phyloP scores from a whole-genome alignment of 2,888 invertebrate species.

The Bombylius discolor region DNA sequence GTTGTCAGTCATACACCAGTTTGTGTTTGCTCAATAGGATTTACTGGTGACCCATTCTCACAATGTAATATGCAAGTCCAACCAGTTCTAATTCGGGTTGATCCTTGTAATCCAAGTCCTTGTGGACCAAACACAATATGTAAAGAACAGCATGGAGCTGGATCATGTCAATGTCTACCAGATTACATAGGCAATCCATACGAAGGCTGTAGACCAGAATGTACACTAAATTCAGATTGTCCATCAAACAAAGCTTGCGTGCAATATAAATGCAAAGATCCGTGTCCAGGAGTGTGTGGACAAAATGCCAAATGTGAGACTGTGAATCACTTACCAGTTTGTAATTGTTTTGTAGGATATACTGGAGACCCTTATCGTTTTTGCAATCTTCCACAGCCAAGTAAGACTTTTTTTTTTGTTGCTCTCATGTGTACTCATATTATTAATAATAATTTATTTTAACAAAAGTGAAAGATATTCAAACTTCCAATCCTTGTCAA shows the following conservation, averaged over 20 bases:
- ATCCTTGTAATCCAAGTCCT: conserved; percentile 64
- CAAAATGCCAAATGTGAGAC: conserved; percentile 61
- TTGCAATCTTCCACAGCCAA: conserved; percentile 40
- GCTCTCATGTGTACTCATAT: too few species aligned
- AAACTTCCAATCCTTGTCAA: conserved; percentile 24
- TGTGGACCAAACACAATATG: conserved; percentile 70
- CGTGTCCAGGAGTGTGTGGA: conserved; percentile 66
- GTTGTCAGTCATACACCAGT: conserved; percentile 62
- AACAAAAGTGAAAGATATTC: too few species aligned
- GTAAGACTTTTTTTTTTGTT: conserved; percentile 32
- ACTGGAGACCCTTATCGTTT: conserved; percentile 63
- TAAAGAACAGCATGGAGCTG: conserved; percentile 47
- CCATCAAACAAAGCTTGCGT: conserved; percentile 55
- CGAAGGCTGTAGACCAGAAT: conserved; percentile 62
- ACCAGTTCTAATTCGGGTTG: conserved; percentile 37
- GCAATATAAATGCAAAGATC: conserved; percentile 60
- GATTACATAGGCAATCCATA: conserved; percentile 68
- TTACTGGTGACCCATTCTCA: conserved; percentile 56
- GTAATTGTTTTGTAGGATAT: conserved; percentile 55
- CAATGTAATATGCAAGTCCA: conserved; percentile 41
- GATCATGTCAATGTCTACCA: conserved; percentile 56
- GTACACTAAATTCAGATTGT: conserved; percentile 58
- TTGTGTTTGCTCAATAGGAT: conserved; percentile 50
- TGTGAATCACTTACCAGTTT: conserved; percentile 54
- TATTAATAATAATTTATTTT: too few species aligned